Conservation (phyloP, 2,888 invertebrate species). For the Torymus texanus region DNA sequence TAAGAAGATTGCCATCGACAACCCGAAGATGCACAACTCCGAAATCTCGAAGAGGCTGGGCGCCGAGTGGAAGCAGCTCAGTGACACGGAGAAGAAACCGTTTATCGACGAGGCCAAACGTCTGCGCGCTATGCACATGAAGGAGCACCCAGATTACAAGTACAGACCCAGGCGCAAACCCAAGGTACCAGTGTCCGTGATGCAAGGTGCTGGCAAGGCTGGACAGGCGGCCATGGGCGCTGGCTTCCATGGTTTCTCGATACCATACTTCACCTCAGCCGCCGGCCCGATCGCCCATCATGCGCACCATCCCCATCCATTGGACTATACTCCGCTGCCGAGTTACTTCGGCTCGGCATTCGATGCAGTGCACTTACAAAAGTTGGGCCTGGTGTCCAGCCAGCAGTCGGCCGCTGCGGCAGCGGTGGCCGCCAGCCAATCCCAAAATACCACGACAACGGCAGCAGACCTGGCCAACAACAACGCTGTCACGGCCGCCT, state of each 20-base stretch:
- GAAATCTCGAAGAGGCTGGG: conserved; percentile 94
- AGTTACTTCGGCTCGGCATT: conserved; percentile 86
- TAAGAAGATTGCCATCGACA: conserved; percentile 93
- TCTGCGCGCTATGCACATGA: conserved; percentile 90
- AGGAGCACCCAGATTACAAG: conserved; percentile 94
- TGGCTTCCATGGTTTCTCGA: conserved; percentile 80
- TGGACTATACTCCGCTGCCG: conserved; percentile 81
- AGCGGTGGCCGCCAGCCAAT: conserved; percentile 71
- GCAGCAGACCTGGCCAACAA: conserved; percentile 77
- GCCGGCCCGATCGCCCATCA: conserved; percentile 75
- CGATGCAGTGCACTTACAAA: conserved; percentile 79
- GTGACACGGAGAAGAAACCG: conserved; percentile 91
- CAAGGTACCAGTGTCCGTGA: conserved; percentile 83
- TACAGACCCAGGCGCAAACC: conserved; percentile 91
- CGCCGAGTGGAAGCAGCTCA: conserved; percentile 93
- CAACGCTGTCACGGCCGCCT: conserved; percentile 72
- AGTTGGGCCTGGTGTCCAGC: conserved; percentile 71
- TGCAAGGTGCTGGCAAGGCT: conserved; percentile 74
- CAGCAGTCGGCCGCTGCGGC: conserved; percentile 62
- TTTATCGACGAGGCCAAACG: conserved; percentile 97
- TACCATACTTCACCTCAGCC: conserved; percentile 78
- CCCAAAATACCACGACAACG: conserved; percentile 74
- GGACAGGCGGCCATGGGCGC: conserved; percentile 64
- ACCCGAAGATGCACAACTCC: conserved; percentile 94
- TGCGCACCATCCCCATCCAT: conserved; percentile 79